A percentile compares a stretch with the other conserved stretches of the same genome.
Conservation (phyloP, 2,888 invertebrate species). For the Gasteruption jaculator region DNA sequence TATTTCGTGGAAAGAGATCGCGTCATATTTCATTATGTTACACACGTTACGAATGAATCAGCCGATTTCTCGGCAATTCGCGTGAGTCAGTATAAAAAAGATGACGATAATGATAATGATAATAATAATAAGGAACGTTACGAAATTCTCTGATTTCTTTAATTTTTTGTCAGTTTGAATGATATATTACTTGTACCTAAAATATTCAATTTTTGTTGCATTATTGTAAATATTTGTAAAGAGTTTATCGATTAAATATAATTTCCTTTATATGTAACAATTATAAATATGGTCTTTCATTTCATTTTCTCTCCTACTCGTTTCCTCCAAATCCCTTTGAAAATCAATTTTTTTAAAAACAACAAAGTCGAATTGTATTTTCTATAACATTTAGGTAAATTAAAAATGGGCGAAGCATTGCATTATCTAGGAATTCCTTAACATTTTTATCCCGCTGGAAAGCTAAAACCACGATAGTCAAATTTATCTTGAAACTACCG, state of each 20-base stretch:
- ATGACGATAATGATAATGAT: too few species aligned
- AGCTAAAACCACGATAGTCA: neutral
- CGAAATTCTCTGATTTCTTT: too few species aligned
- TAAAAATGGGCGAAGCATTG: neutral
- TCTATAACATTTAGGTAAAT: neutral
- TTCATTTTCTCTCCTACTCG: neutral
- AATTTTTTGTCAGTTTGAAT: constrained; percentile 5
- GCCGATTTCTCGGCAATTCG: too few species aligned
- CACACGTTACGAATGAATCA: too few species aligned
- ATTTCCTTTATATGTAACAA: constrained; percentile 24
- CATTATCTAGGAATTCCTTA: neutral
- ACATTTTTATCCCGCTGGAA: neutral
- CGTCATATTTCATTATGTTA: too few species aligned
- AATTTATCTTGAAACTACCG: neutral
- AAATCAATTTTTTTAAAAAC: too few species aligned
- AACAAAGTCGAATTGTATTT: too few species aligned
- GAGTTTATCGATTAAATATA: constrained; percentile 45
- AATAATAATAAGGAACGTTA: too few species aligned
- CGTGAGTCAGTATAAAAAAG: too few species aligned
- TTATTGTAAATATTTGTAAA: constrained; percentile 50
- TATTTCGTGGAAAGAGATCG: too few species aligned
- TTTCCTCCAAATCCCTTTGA: too few species aligned
- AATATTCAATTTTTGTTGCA: constrained; percentile 39
- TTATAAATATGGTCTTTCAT: neutral
- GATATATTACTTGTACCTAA: constrained; percentile 15